These are phyloP conservation scores for Scrobipalpa atriplicella DNA, from an alignment of 2,888 invertebrate genomes.

Conservation along the genomic window DNA sequence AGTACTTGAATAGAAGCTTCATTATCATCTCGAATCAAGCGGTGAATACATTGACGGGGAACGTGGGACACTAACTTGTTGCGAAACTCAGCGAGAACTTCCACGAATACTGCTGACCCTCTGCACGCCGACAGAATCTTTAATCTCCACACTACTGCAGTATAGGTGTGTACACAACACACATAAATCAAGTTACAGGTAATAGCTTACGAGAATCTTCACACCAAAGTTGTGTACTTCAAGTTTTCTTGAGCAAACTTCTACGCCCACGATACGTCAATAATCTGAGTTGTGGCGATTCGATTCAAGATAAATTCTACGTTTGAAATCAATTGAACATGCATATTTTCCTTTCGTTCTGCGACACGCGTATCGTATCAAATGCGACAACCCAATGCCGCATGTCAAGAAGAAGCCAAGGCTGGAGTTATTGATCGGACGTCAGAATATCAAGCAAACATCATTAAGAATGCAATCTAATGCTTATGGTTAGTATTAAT, in stretches of 20 bases:
- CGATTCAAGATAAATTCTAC: slow-evolving; percentile 30
- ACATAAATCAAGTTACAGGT: no score
- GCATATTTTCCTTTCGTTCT: slow-evolving; percentile 34
- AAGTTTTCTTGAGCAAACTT: slow-evolving; percentile 3
- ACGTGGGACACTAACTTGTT: slow-evolving; percentile 56
- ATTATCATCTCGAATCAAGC: slow-evolving; percentile 45
- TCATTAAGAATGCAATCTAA: slow-evolving; percentile 60
- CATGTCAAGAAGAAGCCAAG: slow-evolving; percentile 49
- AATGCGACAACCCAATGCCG: slow-evolving; percentile 42
- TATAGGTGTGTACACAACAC: background rate
- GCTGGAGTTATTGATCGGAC: slow-evolving; percentile 51
- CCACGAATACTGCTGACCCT: slow-evolving; percentile 60
- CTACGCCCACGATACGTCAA: background rate
- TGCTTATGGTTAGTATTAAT: slow-evolving; percentile 40
- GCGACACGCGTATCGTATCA: slow-evolving; percentile 28
- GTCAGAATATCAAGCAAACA: slow-evolving; percentile 55
- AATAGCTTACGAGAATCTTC: slow-evolving; percentile 5
- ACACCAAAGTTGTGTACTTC: background rate
- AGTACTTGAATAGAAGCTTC: slow-evolving; percentile 36
- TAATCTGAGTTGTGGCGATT: slow-evolving; percentile 16
- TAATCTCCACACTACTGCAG: slow-evolving; percentile 54
- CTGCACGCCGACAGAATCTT: slow-evolving; percentile 54
- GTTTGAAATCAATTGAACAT: slow-evolving; percentile 31
- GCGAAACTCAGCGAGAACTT: slow-evolving; percentile 56
- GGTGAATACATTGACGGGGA: slow-evolving; percentile 47